phyloP scores from a whole-genome alignment of 2,113 vertebrate genomes.

The Neopipo cinnamomea region DNA sequence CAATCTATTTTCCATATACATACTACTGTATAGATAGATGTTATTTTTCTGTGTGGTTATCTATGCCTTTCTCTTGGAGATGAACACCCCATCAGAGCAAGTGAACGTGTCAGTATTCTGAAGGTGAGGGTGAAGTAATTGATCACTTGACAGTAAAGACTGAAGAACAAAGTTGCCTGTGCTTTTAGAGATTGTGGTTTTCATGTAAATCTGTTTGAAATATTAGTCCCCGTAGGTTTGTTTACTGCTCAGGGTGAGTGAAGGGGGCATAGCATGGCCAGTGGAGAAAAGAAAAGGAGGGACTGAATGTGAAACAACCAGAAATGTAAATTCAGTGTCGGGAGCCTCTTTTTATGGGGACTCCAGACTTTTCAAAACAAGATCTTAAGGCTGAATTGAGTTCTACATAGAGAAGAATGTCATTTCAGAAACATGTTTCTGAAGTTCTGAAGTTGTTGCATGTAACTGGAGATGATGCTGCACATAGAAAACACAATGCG shows the following conservation, averaged over 20 bases:
- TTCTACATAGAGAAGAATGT: neutral
- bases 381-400: neutral
- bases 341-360: neutral
- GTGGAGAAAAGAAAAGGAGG: neutral
- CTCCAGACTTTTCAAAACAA: too few species aligned
- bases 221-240: neutral
- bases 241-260: neutral
- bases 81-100: neutral
- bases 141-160: neutral
- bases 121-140: neutral
- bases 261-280: neutral
- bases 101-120: neutral
- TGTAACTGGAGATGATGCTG: neutral
- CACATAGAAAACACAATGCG: neutral
- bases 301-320: neutral
- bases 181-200: neutral
- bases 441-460: neutral
- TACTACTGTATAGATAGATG: neutral
- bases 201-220: neutral
- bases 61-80: neutral
- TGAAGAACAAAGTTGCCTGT: neutral
- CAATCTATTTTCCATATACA: neutral
- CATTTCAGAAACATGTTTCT: neutral
- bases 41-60: neutral
- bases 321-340: neutral